Evolutionary conservation across 1,140 invertebrate species (phyloP).

Genomic region (Cephus cinctus): DNA sequence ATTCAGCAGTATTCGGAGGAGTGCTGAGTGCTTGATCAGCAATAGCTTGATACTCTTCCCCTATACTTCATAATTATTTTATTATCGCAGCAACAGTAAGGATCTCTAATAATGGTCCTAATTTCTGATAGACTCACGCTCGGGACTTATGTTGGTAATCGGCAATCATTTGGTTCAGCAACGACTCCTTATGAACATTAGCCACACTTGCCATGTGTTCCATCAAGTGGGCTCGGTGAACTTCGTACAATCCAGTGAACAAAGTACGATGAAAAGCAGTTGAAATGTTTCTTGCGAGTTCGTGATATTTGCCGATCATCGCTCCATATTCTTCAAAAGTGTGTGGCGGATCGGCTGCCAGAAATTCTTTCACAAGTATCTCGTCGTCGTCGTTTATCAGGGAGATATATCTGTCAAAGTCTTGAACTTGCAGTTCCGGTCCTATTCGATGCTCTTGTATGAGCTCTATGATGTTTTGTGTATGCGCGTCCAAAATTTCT

Average conservation of each 20-base stretch:
- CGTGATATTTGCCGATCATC: constrained; percentile 66
- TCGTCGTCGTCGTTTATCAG: constrained; percentile 76
- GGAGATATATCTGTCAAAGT: constrained; percentile 80
- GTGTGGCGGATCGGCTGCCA: constrained; percentile 60
- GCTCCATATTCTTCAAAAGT: constrained; percentile 68
- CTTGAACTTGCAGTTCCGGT: constrained; percentile 68
- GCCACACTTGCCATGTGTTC: constrained; percentile 68
- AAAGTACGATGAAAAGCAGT: constrained; percentile 66
- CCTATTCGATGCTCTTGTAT: constrained; percentile 71
- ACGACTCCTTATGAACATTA: constrained; percentile 66
- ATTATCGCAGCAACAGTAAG: neutral
- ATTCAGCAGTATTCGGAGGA: constrained; percentile 78
- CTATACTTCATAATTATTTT: constrained; percentile 61
- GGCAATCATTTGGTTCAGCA: constrained; percentile 72
- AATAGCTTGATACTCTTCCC: constrained; percentile 82
- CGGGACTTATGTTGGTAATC: constrained; percentile 80
- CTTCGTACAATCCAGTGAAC: constrained; percentile 81
- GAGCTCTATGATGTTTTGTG: constrained; percentile 59
- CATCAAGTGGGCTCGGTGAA: constrained; percentile 81
- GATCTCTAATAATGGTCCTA: too few species aligned
- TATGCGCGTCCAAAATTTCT: constrained; percentile 62
- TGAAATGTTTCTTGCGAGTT: constrained; percentile 65
- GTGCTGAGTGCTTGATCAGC: constrained; percentile 74
- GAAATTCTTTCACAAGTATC: constrained; percentile 66
- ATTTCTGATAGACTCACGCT: constrained; percentile 64